These are phyloP conservation scores for Pachypeltis micranthus DNA, from an alignment of 1,140 invertebrate genomes.

Conservation along the genomic window DNA sequence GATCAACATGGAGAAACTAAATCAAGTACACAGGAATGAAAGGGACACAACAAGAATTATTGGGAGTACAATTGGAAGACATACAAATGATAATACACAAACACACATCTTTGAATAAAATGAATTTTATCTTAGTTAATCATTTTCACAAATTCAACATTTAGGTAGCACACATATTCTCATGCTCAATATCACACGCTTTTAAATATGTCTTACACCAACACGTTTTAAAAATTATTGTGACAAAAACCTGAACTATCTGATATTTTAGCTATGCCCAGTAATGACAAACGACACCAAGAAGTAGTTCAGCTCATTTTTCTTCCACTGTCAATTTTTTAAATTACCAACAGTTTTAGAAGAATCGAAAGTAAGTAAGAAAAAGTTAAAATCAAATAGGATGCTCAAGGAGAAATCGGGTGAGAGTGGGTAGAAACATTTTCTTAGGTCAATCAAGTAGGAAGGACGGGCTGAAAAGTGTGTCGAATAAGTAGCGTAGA, in stretches of 20 bases:
- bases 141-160: slow-evolving; percentile 5
- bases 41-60: background rate
- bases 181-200: slow-evolving; percentile 5
- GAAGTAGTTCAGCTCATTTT: background rate
- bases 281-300: slow-evolving; percentile 1
- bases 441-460: no score
- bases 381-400: no score
- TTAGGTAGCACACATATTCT: slow-evolving; percentile 4
- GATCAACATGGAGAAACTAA: background rate
- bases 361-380: no score
- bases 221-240: background rate
- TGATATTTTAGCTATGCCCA: slow-evolving; percentile 7
- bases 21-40: background rate
- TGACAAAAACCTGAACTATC: background rate
- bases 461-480: no score
- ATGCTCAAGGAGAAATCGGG: no score
- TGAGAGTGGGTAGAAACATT: no score
- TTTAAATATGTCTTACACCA: background rate
- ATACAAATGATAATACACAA: slow-evolving; percentile 1
- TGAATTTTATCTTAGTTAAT: background rate
- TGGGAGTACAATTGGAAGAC: background rate
- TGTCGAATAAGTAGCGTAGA: no score
- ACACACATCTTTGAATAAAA: slow-evolving; percentile 2
- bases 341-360: no score
- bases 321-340: no score